Conservation (phyloP, 2,113 vertebrate species). For the Steatornis caripensis region DNA sequence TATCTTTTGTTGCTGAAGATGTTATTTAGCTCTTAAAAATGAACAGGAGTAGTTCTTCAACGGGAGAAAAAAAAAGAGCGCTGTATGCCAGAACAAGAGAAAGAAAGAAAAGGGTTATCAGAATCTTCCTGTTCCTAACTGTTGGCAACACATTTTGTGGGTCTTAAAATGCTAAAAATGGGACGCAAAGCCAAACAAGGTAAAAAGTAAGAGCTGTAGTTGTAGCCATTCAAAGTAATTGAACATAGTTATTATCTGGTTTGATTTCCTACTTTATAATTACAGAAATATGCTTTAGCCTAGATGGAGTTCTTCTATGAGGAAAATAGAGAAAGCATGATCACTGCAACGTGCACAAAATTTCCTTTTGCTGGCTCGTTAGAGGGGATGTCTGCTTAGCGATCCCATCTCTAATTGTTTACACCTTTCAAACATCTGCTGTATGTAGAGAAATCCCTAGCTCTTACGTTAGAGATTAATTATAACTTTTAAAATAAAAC, state of each 20-base stretch:
- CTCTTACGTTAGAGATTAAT: not conserved
- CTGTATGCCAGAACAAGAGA: not conserved
- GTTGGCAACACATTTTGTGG: not conserved
- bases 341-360: not conserved
- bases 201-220: not conserved
- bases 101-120: not conserved
- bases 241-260: not conserved
- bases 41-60: not conserved
- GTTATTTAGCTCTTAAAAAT: not conserved
- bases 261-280: not conserved
- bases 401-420: not conserved
- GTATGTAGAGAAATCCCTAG: not conserved
- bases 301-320: not conserved
- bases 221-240: not conserved
- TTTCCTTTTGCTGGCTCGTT: not conserved
- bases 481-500: not conserved
- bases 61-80: not conserved
- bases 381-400: not conserved
- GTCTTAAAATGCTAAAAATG: not conserved
- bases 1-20: not conserved
- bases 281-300: not conserved
- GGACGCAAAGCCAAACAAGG: not conserved
- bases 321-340: not conserved
- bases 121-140: not conserved
- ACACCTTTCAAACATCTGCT: not conserved